Conservation (phyloP, 2,113 vertebrate species). For the Brachionichthys hirsutus region DNA sequence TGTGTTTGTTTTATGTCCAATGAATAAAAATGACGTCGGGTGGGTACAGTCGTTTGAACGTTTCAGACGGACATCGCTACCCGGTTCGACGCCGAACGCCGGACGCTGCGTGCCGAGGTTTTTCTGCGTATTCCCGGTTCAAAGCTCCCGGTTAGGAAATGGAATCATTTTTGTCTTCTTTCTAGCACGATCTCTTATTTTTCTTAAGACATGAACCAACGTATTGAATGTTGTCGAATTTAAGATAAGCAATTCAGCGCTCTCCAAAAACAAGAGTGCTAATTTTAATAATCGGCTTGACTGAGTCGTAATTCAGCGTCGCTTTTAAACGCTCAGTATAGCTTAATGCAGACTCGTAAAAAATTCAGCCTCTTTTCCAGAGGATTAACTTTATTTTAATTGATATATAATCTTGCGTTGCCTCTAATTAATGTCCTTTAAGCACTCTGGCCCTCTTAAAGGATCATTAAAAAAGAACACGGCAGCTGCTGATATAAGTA, state of each 20-base stretch:
- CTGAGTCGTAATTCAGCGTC: slow-evolving; percentile 34
- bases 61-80: background rate
- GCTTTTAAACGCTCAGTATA: slow-evolving; percentile 17
- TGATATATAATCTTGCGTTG: slow-evolving; percentile 42
- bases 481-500: too few species aligned
- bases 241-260: slow-evolving; percentile 29
- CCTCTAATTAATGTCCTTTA: slow-evolving; percentile 42
- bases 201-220: slow-evolving; percentile 8
- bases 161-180: slow-evolving; percentile 7
- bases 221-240: slow-evolving; percentile 32
- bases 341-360: slow-evolving; percentile 35
- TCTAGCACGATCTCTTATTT: slow-evolving; percentile 9
- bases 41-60: too few species aligned
- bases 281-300: slow-evolving; percentile 45
- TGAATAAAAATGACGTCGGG: too few species aligned
- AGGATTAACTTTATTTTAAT: slow-evolving; percentile 54
- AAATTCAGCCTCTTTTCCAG: slow-evolving; percentile 46
- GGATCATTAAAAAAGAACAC: slow-evolving; percentile 24
- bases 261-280: slow-evolving; percentile 24
- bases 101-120: too few species aligned
- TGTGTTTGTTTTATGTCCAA: slow-evolving; percentile 3
- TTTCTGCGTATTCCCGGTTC: too few species aligned
- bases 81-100: too few species aligned
- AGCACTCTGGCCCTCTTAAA: slow-evolving; percentile 19
- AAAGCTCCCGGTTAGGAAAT: too few species aligned